A percentile compares a stretch with the other conserved stretches of the same genome.
These are phyloP conservation scores for Falco punctatus DNA, from an alignment of 2,113 vertebrate species.

Conservation along the genomic window DNA sequence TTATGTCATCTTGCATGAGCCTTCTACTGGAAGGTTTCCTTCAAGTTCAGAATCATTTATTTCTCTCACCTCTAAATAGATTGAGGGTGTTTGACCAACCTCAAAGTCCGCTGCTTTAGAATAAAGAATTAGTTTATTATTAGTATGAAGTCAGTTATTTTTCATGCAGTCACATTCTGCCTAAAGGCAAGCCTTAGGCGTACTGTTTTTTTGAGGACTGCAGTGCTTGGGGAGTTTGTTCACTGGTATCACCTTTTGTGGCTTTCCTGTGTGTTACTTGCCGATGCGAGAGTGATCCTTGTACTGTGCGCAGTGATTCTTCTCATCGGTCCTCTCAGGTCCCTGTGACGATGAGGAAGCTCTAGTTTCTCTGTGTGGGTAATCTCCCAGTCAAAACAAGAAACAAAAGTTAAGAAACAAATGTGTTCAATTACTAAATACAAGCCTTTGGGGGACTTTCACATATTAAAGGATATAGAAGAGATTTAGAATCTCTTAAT, in stretches of 20 bases:
- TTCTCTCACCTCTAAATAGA: neutral
- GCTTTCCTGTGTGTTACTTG: neutral
- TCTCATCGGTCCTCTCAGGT: neutral
- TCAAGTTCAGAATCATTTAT: constrained; percentile 35
- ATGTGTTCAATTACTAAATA: neutral
- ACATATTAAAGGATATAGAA: neutral
- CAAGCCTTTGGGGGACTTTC: neutral
- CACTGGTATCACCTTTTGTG: accelerated
- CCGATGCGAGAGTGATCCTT: neutral
- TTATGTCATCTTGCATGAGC: neutral
- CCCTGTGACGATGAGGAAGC: neutral
- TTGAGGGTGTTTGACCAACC: neutral
- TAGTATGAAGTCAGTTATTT: neutral
- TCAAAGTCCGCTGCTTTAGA: neutral
- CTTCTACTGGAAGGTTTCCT: constrained; percentile 8
- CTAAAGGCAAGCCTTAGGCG: neutral
- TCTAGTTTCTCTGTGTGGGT: neutral
- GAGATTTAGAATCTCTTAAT: neutral
- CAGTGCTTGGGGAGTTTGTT: neutral
- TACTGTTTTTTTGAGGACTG: neutral
- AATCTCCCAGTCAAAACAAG: neutral
- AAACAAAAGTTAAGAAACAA: neutral
- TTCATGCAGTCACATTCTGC: neutral
- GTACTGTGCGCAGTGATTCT: neutral
- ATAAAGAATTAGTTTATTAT: neutral